These are phyloP conservation scores for Opisthograptis luteolata DNA, from an alignment of 2,888 invertebrate genomes.

Conservation along the genomic window DNA sequence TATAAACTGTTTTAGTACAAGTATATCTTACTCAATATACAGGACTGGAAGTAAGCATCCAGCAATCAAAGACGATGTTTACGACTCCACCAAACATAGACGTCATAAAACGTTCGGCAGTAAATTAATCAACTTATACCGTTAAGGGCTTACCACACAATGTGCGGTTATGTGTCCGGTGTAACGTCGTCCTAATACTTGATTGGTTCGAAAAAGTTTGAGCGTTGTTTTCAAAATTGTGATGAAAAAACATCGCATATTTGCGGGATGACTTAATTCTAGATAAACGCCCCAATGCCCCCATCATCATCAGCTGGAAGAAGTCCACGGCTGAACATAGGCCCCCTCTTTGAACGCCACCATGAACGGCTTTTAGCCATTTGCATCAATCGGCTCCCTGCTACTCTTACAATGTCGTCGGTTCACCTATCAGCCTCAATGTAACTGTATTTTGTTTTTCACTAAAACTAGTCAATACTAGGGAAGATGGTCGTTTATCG, in stretches of 20 bases:
- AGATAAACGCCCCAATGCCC: too few relatives aligned
- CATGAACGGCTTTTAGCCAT: too few relatives aligned
- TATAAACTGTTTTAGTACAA: constrained; percentile 23
- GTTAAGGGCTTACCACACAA: constrained; percentile 36
- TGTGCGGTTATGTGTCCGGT: constrained; percentile 24
- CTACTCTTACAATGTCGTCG: too few relatives aligned
- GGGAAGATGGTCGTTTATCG: too few relatives aligned
- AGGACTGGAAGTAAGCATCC: constrained; percentile 35
- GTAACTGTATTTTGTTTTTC: too few relatives aligned
- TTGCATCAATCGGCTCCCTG: too few relatives aligned
- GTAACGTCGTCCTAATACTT: constrained; percentile 21
- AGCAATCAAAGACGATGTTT: constrained; percentile 38
- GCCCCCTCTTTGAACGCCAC: too few relatives aligned
- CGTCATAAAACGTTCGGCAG: constrained; percentile 37
- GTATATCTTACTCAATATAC: constrained; percentile 23
- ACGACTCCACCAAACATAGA: constrained; percentile 36
- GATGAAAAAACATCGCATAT: neutral
- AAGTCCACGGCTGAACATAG: too few relatives aligned
- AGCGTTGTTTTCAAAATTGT: neutral
- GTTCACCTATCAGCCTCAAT: too few relatives aligned
- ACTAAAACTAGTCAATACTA: too few relatives aligned
- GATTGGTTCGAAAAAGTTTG: constrained; percentile 17
- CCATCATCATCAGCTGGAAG: too few relatives aligned
- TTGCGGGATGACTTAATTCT: neutral
- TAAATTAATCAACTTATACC: constrained; percentile 38